phyloP scores from a whole-genome alignment of 2,888 invertebrate genomes.

The Troides aeacus region DNA sequence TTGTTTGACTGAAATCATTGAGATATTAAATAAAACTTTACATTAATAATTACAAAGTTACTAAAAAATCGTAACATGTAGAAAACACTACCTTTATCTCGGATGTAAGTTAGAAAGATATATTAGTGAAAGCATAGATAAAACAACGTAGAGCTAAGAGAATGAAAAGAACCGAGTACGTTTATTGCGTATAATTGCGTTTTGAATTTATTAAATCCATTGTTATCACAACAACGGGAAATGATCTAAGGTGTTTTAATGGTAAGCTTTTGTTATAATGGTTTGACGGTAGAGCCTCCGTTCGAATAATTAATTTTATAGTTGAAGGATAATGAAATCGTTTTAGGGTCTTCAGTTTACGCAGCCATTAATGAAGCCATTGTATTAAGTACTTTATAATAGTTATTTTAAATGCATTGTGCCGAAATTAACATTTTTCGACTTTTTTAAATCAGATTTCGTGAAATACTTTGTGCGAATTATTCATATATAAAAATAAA shows the following conservation, averaged over 20 bases:
- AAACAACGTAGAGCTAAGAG: constrained; percentile 2
- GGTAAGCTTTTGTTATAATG: constrained; percentile 60
- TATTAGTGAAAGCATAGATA: constrained; percentile 5
- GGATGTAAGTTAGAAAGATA: background rate
- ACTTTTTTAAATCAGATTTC: too few relatives aligned
- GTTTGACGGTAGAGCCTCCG: constrained; percentile 56
- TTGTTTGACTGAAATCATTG: too few relatives aligned
- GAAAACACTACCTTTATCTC: background rate
- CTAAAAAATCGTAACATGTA: background rate
- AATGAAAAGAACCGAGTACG: background rate
- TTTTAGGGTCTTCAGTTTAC: constrained; percentile 38
- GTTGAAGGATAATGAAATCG: constrained; percentile 46
- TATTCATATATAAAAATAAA: too few relatives aligned
- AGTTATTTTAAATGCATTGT: constrained; percentile 6
- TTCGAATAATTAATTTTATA: constrained; percentile 32
- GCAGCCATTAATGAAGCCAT: constrained; percentile 37
- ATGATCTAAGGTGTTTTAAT: constrained; percentile 62
- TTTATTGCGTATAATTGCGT: constrained; percentile 33
- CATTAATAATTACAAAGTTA: background rate
- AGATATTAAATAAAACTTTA: too few relatives aligned
- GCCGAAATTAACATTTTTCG: background rate
- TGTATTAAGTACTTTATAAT: constrained; percentile 40
- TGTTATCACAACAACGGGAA: constrained; percentile 42
- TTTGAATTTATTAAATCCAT: constrained; percentile 34
- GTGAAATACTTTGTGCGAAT: too few relatives aligned